Percentiles rank a stretch among this genome's conserved stretches.
phyloP scores from a whole-genome alignment of 53 echinoderm and acorn worm genomes.

The Crossaster papposus region DNA sequence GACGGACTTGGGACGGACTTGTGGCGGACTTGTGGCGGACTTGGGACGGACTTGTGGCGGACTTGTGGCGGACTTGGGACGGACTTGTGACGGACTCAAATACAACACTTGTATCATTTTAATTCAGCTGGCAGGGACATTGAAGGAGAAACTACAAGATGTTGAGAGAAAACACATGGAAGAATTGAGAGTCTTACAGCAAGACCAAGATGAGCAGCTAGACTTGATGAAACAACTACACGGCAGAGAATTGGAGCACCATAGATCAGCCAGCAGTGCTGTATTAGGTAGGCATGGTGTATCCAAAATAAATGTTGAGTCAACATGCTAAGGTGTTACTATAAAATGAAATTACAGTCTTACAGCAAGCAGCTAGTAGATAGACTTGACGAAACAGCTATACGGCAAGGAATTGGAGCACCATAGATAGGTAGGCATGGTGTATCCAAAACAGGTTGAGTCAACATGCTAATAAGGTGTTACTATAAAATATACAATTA shows the following conservation, averaged over 20 bases:
- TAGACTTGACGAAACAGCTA: constrained; percentile 84
- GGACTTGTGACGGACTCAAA: too few relatives aligned
- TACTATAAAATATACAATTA: too few relatives aligned
- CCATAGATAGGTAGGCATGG: constrained; percentile 75
- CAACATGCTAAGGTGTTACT: neutral
- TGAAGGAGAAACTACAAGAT: constrained; percentile 81
- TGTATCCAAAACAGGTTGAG: neutral
- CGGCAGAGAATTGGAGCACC: constrained; percentile 78
- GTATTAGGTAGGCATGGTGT: constrained; percentile 71
- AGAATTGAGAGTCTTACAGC: constrained; percentile 68
- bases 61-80: too few relatives aligned
- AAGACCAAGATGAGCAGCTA: constrained; percentile 89
- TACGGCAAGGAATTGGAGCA: constrained; percentile 83
- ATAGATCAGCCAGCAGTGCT: constrained; percentile 80
- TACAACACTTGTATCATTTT: neutral
- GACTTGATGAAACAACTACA: constrained; percentile 87
- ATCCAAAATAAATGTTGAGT: constrained; percentile 10
- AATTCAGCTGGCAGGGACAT: constrained; percentile 73
- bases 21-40: too few relatives aligned
- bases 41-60: too few relatives aligned
- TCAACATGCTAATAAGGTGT: neutral
- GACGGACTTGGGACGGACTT: too few relatives aligned
- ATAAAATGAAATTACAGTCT: too few relatives aligned
- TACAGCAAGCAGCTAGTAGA: too few relatives aligned
- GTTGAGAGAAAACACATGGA: constrained; percentile 84